phyloP scores from a whole-genome alignment of 2,113 vertebrate genomes.

The Malaclemys terrapin region DNA sequence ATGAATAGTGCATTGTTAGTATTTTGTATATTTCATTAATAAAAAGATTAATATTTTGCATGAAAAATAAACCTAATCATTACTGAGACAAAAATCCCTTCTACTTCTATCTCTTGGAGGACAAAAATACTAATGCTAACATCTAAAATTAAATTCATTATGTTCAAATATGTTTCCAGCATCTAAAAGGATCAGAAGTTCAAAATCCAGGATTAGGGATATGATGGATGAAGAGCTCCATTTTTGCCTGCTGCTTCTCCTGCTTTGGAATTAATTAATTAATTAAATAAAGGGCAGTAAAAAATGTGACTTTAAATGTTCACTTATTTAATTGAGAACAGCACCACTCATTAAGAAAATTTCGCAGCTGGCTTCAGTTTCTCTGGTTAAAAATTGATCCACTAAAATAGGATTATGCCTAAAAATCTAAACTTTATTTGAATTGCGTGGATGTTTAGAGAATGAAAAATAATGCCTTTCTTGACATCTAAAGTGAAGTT shows the following conservation, averaged over 20 bases:
- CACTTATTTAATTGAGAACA: neutral
- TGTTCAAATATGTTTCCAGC: neutral
- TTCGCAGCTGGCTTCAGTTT: neutral
- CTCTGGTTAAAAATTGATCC: neutral
- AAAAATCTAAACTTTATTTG: neutral
- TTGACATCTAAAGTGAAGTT: conserved; percentile 2
- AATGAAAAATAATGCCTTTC: neutral
- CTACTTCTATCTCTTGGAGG: neutral
- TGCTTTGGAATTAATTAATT: neutral
- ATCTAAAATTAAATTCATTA: neutral
- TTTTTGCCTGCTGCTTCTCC: neutral
- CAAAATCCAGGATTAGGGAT: neutral
- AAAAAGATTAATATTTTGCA: neutral
- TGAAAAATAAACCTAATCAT: neutral
- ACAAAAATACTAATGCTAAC: neutral
- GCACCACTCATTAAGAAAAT: neutral
- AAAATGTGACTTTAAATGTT: neutral
- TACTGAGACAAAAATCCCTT: neutral
- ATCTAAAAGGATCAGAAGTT: neutral
- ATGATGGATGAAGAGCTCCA: neutral
- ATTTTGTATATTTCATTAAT: neutral
- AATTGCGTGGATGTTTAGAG: neutral
- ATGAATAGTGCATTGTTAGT: too few relatives aligned
- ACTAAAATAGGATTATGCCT: neutral
- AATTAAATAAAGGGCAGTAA: neutral